Evolutionary conservation across 2,888 invertebrate species (phyloP).

Genomic region (Andricus quercusramuli): DNA sequence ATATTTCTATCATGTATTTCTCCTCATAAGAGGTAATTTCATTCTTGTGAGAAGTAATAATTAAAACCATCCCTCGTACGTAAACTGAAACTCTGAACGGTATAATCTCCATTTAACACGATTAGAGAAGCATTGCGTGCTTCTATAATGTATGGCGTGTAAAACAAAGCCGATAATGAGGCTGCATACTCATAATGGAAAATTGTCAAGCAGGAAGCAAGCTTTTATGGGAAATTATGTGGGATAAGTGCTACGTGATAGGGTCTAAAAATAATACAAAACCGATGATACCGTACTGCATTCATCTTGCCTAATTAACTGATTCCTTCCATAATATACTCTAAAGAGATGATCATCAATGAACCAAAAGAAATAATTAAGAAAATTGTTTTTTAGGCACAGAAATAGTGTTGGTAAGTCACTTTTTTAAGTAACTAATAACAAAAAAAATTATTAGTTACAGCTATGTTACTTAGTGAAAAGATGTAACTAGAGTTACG

Average conservation of each 20-base stretch:
- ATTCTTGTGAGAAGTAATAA: not conserved
- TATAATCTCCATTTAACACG: constrained; percentile 8
- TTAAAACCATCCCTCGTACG: constrained; percentile 16
- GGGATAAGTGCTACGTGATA: constrained; percentile 19
- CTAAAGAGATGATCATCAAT: not conserved
- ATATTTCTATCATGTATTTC: too few relatives aligned
- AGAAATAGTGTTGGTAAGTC: not conserved
- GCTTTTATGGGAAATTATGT: constrained; percentile 35
- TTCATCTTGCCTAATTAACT: constrained; percentile 11
- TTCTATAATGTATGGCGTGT: constrained; percentile 15
- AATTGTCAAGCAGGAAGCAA: constrained; percentile 27
- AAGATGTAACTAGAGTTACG: too few relatives aligned
- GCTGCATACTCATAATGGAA: constrained; percentile 16
- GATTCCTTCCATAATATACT: not conserved
- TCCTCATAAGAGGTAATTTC: not conserved
- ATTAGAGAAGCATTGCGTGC: constrained; percentile 19
- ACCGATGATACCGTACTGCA: constrained; percentile 2
- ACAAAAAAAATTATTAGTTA: too few relatives aligned
- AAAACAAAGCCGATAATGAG: constrained; percentile 31
- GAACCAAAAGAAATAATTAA: not conserved
- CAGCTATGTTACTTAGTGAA: too few relatives aligned
- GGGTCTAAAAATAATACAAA: constrained; percentile 21
- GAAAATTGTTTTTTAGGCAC: not conserved
- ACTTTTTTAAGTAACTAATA: too few relatives aligned
- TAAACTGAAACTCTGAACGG: constrained; percentile 10